These are phyloP conservation scores for Germaria angustata DNA, from an alignment of 2,888 invertebrate genomes.

Conservation along the genomic window DNA sequence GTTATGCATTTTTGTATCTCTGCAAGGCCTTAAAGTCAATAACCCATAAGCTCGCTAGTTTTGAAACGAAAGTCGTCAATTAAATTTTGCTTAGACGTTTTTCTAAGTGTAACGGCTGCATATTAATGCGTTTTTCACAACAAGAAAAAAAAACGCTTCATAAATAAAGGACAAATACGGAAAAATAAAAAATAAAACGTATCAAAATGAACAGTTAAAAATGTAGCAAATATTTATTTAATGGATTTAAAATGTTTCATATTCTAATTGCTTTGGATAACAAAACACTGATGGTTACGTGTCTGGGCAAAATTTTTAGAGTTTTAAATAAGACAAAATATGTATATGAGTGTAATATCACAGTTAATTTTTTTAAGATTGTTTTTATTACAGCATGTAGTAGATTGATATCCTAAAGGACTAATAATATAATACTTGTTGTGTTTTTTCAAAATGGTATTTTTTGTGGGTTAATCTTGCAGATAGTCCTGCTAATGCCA, in stretches of 20 bases:
- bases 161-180: slow-evolving; percentile 28
- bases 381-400: too few relatives aligned
- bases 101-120: slow-evolving; percentile 44
- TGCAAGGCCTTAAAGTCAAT: too few relatives aligned
- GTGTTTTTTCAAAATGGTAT: too few relatives aligned
- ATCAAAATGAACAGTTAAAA: slow-evolving; percentile 39
- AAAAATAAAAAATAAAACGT: slow-evolving; percentile 1
- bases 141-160: slow-evolving; percentile 18
- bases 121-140: slow-evolving; percentile 53
- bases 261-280: slow-evolving; percentile 65
- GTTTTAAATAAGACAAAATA: slow-evolving; percentile 37
- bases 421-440: too few relatives aligned
- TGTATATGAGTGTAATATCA: not conserved
- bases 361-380: too few relatives aligned
- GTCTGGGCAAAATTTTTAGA: slow-evolving; percentile 65
- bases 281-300: slow-evolving; percentile 63
- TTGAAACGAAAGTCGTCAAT: too few relatives aligned
- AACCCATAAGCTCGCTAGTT: too few relatives aligned
- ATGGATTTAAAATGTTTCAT: slow-evolving; percentile 67
- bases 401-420: too few relatives aligned
- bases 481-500: too few relatives aligned
- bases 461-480: too few relatives aligned
- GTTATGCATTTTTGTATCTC: too few relatives aligned
- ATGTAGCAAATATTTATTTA: slow-evolving; percentile 62
- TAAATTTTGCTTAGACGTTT: too few relatives aligned